phyloP scores from a whole-genome alignment of 2,113 vertebrate genomes.

The Xiphias gladius region DNA sequence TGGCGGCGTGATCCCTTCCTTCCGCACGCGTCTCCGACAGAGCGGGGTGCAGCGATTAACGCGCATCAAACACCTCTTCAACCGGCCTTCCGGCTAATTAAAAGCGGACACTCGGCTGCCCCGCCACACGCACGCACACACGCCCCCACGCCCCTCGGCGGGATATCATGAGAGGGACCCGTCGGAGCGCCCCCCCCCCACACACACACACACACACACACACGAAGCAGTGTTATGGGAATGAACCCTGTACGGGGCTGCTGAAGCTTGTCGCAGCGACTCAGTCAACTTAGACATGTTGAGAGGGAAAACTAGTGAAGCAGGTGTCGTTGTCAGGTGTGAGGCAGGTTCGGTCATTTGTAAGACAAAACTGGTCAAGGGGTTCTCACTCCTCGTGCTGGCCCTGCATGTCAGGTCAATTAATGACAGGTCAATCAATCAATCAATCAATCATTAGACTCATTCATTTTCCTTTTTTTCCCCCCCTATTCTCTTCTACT shows the following conservation, averaged over 20 bases:
- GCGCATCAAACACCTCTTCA: conserved; percentile 1
- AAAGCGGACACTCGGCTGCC: not conserved
- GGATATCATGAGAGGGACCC: conserved; percentile 59
- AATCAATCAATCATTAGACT: conserved; percentile 31
- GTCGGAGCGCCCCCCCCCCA: conserved; percentile 26
- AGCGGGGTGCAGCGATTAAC: conserved; percentile 38
- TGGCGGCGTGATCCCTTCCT: not conserved
- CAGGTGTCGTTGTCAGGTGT: conserved; percentile 45
- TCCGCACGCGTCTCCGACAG: conserved; percentile 36
- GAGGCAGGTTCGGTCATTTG: not conserved
- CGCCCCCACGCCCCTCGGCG: not conserved
- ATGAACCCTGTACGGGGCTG: conserved; percentile 34
- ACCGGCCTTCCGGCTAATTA: conserved; percentile 52
- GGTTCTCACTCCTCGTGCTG: not conserved
- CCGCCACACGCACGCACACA: conserved; percentile 1
- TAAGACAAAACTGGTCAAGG: not conserved
- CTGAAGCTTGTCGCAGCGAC: conserved; percentile 62
- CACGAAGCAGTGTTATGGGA: conserved; percentile 36
- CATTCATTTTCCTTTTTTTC: not conserved
- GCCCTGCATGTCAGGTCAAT: not conserved
- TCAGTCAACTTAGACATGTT: conserved; percentile 36
- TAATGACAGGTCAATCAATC: conserved; percentile 14
- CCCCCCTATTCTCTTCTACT: not conserved
- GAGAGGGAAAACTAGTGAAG: not conserved
- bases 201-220: too few species aligned